Evolutionary conservation across 2,113 vertebrate genomes (phyloP), one percentile per base, ranked within the genome.

Genomic region (Penelope pileata): DNA sequence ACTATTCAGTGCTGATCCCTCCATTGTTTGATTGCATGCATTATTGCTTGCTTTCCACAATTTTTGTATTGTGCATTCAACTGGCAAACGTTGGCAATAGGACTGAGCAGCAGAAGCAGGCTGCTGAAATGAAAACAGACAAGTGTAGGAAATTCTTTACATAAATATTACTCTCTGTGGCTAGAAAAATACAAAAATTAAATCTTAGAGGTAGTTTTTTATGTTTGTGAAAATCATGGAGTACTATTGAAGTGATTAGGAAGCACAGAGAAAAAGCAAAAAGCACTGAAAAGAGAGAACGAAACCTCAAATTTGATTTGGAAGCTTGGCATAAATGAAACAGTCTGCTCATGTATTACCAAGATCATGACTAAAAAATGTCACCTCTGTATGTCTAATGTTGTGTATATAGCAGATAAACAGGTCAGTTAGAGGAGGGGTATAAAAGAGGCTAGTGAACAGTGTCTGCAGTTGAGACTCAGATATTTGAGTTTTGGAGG

Each of bases 1-100:
- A 24, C 32, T 53, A 29, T 93, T 94, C 64, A 79, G 38, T 38
- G n/a, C 70, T 91, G 83, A 94, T 91, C 90, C 75, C 27, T 83
- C 62, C 78, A 67, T 92, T 96, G 75, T 94, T 76, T 69, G 53
- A 29, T 54, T 86, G 78, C 40, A 27, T 72, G 51, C 62, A 29
- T 59, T 85, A 62, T 40, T 84, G 47, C 74, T 89, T 63, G 9
- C 83, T 89, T 95, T 56, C 84, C 75, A 74, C 3, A 1, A 4
- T 91, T 87, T 79, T 32, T 84, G 43, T 60, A 40, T 69, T 68
- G 75, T 32, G 60, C 32, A 10, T 16, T 86, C 72, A 93, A 8
- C 64, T 78, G 91, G 80, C 53, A 81, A 90, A 68, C 54, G 56
- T 14, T 82, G 79, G 38, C 70, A 69, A 16, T 32, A 54, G 77